A percentile compares a stretch with the other conserved stretches of the same genome.
Evolutionary conservation across 2,797 vertebrate species (phyloP).

Genomic region (Thripadectes ignobilis): DNA sequence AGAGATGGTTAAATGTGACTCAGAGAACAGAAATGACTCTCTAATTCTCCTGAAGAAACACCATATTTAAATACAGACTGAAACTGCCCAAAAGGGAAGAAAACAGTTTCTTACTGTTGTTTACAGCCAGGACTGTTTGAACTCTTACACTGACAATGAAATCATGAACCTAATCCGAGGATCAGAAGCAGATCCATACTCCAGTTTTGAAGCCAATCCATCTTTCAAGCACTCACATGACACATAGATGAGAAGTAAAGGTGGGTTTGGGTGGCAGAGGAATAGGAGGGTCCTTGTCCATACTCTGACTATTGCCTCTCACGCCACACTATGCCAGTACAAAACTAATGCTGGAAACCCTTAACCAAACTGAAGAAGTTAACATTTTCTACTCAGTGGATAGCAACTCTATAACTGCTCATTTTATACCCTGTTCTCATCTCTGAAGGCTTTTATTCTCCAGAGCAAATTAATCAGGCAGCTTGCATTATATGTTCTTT

Average conservation of each 20-base stretch:
- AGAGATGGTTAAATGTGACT: neutral
- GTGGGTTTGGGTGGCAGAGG: neutral
- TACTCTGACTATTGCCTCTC: neutral
- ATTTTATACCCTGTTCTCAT: conserved; percentile 56
- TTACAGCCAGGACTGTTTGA: neutral
- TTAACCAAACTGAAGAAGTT: conserved; percentile 22
- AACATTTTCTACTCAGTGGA: conserved; percentile 11
- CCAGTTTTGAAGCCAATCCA: neutral
- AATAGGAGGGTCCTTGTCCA: neutral
- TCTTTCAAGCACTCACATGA: neutral
- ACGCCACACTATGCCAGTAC: neutral
- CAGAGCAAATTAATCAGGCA: conserved; percentile 60
- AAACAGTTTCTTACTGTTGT: neutral
- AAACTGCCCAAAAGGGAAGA: neutral
- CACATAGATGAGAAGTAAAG: neutral
- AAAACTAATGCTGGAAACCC: neutral
- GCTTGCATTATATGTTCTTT: conserved; percentile 44
- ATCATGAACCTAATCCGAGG: rapidly evolving
- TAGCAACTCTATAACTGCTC: conserved; percentile 16
- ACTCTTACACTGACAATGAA: neutral
- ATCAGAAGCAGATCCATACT: neutral
- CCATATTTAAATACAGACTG: neutral
- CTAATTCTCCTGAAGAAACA: neutral
- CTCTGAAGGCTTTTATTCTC: conserved; percentile 62
- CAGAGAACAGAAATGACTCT: neutral